Conservation (phyloP, 2,888 invertebrate genomes). For the Automeris io region DNA sequence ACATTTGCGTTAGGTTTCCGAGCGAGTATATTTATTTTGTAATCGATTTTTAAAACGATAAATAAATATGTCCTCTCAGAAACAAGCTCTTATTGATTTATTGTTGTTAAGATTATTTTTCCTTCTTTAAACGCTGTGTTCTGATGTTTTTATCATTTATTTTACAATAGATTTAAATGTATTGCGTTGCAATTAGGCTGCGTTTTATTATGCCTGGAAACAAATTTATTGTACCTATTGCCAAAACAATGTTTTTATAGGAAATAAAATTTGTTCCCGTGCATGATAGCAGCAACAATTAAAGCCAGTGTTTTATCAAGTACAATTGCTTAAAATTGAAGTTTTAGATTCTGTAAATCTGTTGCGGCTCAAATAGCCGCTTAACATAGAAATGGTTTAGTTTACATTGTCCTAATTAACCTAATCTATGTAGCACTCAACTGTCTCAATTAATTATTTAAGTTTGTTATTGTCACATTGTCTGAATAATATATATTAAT, state of each 20-base stretch:
- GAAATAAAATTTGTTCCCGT: not conserved
- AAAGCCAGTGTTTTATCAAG: constrained; percentile 29
- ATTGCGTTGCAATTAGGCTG: not conserved
- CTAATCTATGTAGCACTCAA: constrained; percentile 34
- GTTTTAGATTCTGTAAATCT: constrained; percentile 19
- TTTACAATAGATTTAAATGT: constrained; percentile 1
- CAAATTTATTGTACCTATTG: not conserved
- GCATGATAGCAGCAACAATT: not conserved
- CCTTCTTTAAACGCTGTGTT: constrained; percentile 4
- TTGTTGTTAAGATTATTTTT: constrained; percentile 10
- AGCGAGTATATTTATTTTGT: not conserved
- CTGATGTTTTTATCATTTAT: constrained; percentile 3
- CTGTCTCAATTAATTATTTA: constrained; percentile 65
- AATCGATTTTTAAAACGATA: not conserved
- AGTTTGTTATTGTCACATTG: constrained; percentile 78
- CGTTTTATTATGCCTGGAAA: not conserved
- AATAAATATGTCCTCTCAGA: not conserved
- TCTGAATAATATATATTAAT: constrained; percentile 72
- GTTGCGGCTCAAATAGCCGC: constrained; percentile 5
- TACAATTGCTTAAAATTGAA: constrained; percentile 36
- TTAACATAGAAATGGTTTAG: constrained; percentile 3
- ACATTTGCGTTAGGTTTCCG: constrained; percentile 5
- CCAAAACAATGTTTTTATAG: not conserved
- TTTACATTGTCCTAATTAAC: constrained; percentile 8
- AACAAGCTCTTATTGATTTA: constrained; percentile 6